Conservation (phyloP, 2,113 vertebrate genomes). For the Strix uralensis region DNA sequence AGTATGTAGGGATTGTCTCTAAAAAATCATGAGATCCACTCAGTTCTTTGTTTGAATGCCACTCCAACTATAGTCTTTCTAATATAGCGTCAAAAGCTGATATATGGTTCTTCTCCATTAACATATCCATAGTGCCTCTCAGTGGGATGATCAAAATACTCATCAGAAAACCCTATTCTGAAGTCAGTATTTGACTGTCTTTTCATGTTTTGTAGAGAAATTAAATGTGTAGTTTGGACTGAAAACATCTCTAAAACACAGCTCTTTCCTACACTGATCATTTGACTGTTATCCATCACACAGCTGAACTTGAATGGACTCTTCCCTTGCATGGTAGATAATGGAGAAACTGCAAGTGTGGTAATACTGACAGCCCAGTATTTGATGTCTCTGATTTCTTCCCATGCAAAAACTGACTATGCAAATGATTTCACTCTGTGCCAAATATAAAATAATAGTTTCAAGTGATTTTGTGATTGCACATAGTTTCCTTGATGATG, state of each 20-base stretch:
- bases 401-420: not conserved
- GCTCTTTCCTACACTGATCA: not conserved
- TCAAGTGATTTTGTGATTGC: not conserved
- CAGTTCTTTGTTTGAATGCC: not conserved
- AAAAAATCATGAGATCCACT: not conserved
- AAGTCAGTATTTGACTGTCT: not conserved
- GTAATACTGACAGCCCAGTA: not conserved
- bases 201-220: not conserved
- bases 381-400: not conserved
- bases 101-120: not conserved
- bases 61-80: not conserved
- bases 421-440: not conserved
- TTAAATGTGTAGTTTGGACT: not conserved
- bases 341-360: not conserved
- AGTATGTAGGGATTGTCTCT: not conserved
- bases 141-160: not conserved
- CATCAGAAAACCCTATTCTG: not conserved
- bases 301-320: not conserved
- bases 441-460: not conserved
- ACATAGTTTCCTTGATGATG: not conserved
- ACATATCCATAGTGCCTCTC: not conserved
- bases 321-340: not conserved
- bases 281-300: not conserved
- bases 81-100: not conserved
- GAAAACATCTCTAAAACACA: not conserved